Base-by-base conservation (phyloP, 2,888 invertebrate species). In the Chloromyia formosa region DNA sequence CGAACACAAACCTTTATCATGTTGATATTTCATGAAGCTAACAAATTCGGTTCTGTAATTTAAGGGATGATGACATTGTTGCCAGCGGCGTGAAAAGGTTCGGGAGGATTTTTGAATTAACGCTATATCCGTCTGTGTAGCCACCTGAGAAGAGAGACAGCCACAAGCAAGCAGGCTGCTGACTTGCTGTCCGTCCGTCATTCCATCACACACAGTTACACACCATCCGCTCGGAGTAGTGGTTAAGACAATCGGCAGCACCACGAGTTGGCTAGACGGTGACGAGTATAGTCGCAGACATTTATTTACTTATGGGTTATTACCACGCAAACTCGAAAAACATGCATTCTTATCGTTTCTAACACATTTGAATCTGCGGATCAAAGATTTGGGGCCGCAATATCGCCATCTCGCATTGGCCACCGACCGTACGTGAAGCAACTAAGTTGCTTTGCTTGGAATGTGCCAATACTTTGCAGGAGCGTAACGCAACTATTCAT, bases 221-320 rank as follows among this genome's bases (percentile, higher is more conserved):
- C 5, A 12, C 42, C 42, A 12, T 42, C 42, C 42, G 42, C 12
- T n/a, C n/a, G n/a, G n/a, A n/a, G n/a, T n/a, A n/a, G n/a, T n/a
- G n/a, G n/a, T n/a, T n/a, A n/a, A n/a, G n/a, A n/a, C n/a, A n/a
- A n/a, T n/a, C n/a, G n/a, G n/a, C n/a, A n/a, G n/a, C n/a, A n/a
- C n/a, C n/a, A n/a, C 16, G 4, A 20, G 12, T 1, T 14, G 7
- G 66, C 20, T 12, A 18, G 66, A 66, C 45, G 20, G 49, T 9
- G 66, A 64, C 45, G 20, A 20, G 22, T 22, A 27, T 10, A 23
- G 66, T 23, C 0, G 16, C 62, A 40, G 49, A 42, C 22, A 23
- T 66, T 18, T 66, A 66, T 18, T 66, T 66, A 18, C 45, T 66
- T 66, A 49, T 22, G 49, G 10, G 16, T 10, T 2, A 49, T n/a